These are phyloP conservation scores for Lerista edwardsae DNA, from an alignment of 2,797 vertebrate genomes.

Conservation along the genomic window DNA sequence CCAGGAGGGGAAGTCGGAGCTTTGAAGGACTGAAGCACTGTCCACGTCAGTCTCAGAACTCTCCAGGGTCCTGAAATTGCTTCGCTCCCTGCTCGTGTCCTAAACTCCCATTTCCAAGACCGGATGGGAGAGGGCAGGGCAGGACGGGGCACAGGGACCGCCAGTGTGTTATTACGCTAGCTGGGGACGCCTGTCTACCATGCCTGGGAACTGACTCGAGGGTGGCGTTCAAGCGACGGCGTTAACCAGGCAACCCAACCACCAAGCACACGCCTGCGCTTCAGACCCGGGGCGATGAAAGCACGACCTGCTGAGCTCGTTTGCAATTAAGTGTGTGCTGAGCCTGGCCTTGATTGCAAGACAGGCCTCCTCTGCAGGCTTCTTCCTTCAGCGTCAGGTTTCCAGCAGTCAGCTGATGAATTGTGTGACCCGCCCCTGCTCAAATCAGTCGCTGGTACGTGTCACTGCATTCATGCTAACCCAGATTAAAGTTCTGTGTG, in stretches of 20 bases:
- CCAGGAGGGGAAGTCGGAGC: too few species aligned
- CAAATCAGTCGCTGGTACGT: constrained; percentile 35
- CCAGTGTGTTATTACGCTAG: too few species aligned
- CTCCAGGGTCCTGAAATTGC: too few species aligned
- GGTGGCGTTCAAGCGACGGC: fast-evolving
- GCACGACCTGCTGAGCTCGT: constrained; percentile 29
- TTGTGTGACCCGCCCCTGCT: too few species aligned
- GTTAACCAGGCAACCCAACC: neutral
- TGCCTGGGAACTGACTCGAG: neutral
- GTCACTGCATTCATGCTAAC: constrained; percentile 45
- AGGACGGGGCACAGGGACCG: too few species aligned
- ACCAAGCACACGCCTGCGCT: neutral
- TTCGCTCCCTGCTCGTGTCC: too few species aligned
- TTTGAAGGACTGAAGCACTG: too few species aligned
- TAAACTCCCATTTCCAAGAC: too few species aligned
- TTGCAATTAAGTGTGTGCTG: constrained; percentile 36
- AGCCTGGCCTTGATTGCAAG: constrained; percentile 39
- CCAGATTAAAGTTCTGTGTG: constrained; percentile 2
- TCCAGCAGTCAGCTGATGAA: constrained; percentile 37
- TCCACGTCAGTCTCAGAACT: too few species aligned
- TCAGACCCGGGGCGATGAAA: neutral
- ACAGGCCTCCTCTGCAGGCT: neutral
- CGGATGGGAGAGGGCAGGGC: too few species aligned
- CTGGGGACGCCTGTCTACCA: too few species aligned
- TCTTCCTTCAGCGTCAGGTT: constrained; percentile 38